These are phyloP conservation scores for Dicycla oo DNA, from an alignment of 2,888 invertebrate species.

Conservation along the genomic window DNA sequence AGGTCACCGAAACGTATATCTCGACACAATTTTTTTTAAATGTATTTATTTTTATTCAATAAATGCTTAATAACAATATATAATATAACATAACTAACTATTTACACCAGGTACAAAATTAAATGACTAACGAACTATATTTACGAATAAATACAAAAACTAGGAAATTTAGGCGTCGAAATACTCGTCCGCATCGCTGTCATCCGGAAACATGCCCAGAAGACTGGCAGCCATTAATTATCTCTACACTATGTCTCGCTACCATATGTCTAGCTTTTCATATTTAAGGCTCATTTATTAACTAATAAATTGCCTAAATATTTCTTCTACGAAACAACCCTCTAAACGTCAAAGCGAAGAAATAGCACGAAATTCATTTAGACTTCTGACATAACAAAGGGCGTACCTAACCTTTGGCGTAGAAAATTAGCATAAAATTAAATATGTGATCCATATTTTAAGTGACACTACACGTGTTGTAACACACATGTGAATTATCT, in stretches of 20 bases:
- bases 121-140: no score
- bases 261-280: neutral
- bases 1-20: neutral
- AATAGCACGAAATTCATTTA: neutral
- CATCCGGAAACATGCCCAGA: no score
- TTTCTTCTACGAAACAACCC: neutral
- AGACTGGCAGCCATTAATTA: no score
- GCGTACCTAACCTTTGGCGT: conserved; percentile 3
- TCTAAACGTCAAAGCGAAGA: neutral
- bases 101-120: no score
- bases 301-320: neutral
- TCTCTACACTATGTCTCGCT: neutral
- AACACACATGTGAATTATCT: conserved; percentile 35
- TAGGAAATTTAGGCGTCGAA: no score
- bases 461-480: conserved; percentile 12
- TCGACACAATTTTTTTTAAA: no score
- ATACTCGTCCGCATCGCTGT: no score
- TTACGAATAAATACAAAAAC: no score
- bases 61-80: no score
- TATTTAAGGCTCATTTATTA: neutral
- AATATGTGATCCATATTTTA: conserved; percentile 11
- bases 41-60: no score
- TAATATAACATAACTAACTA: no score
- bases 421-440: conserved; percentile 34
- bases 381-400: conserved; percentile 10